A percentile compares a stretch with the other conserved stretches of the same genome.
Conservation (phyloP, 2,797 vertebrate species). For the Monodelphis domestica region DNA sequence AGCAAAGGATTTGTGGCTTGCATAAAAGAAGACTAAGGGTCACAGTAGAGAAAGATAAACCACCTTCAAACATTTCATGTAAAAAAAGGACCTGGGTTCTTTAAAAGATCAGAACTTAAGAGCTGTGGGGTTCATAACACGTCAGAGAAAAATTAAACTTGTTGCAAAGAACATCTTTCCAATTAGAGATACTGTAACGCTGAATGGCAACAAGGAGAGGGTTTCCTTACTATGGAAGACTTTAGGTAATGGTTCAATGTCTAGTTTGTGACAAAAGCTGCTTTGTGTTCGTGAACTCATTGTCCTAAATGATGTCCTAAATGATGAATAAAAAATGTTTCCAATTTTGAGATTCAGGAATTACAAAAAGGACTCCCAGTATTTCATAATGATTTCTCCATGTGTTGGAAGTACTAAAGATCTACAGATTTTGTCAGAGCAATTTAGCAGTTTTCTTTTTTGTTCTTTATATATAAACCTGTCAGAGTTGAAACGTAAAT, state of each 20-base stretch:
- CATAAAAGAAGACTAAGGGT: slow-evolving; percentile 43
- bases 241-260: background rate
- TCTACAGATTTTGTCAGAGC: slow-evolving; percentile 49
- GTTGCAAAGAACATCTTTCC: background rate
- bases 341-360: background rate
- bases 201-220: background rate
- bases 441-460: slow-evolving; percentile 58
- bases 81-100: background rate
- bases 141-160: background rate
- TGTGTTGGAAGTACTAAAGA: slow-evolving; percentile 18
- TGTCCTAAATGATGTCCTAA: background rate
- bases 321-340: no score
- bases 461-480: slow-evolving; percentile 54
- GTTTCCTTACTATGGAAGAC: background rate
- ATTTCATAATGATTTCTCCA: slow-evolving; percentile 16
- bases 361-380: background rate
- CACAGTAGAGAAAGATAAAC: slow-evolving; percentile 38
- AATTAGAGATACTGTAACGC: background rate
- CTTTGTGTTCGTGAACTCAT: background rate
- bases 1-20: slow-evolving; percentile 63
- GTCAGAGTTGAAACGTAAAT: slow-evolving; percentile 52
- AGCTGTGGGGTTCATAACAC: background rate
- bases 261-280: background rate
- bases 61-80: slow-evolving; percentile 61
- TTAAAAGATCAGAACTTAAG: background rate